Percentiles rank a stretch among this genome's conserved stretches.
Evolutionary conservation across 2,888 invertebrate species (phyloP).

Genomic region (Noctua janthe): DNA sequence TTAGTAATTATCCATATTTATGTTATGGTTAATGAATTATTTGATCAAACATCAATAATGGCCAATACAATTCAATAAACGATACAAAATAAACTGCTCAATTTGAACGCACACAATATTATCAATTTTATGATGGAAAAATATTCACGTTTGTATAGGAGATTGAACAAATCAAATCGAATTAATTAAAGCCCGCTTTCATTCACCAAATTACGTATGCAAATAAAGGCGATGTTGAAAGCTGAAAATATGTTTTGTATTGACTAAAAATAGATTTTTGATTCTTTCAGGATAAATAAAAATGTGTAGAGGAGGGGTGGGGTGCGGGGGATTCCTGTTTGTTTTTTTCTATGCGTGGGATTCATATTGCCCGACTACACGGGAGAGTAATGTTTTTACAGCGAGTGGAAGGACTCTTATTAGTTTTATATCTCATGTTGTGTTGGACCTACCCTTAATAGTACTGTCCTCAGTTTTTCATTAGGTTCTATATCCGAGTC

Average conservation of each 20-base stretch:
- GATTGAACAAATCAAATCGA: conserved; percentile 44
- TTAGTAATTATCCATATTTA: conserved; percentile 13
- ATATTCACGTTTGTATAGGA: conserved; percentile 43
- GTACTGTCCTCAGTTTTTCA: background rate
- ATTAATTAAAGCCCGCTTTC: conserved; percentile 44
- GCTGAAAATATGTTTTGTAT: conserved; percentile 31
- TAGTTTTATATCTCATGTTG: conserved; percentile 2
- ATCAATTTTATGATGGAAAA: conserved; percentile 56
- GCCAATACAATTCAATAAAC: conserved; percentile 38
- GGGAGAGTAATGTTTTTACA: conserved; percentile 15
- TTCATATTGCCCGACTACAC: background rate
- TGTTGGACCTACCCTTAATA: background rate
- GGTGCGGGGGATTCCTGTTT: no score
- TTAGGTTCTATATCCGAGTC: background rate
- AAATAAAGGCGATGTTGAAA: conserved; percentile 28
- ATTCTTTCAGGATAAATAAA: conserved; percentile 13
- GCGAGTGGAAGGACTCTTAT: background rate
- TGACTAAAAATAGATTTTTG: conserved; percentile 11
- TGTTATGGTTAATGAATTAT: conserved; percentile 1
- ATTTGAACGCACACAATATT: conserved; percentile 51
- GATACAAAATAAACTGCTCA: conserved; percentile 59
- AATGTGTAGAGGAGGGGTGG: background rate
- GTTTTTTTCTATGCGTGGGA: background rate
- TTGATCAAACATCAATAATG: conserved; percentile 43
- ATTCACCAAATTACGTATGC: conserved; percentile 43